phyloP scores from a whole-genome alignment of 2,113 vertebrate species.

The Okapia johnstoni region DNA sequence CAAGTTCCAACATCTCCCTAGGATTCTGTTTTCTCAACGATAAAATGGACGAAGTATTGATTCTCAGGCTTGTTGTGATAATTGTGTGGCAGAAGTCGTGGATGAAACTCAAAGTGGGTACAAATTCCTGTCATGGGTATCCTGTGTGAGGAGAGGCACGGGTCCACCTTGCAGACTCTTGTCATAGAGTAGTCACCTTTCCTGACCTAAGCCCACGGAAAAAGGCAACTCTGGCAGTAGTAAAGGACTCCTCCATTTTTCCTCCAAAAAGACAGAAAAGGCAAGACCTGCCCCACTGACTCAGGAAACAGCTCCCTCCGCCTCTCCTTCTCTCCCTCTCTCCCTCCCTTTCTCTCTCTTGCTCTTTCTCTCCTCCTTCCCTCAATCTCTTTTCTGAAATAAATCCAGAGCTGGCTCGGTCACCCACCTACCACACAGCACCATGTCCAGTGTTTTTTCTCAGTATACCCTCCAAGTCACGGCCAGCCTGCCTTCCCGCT shows the following conservation, averaged over 20 bases:
- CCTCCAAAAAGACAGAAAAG: not conserved
- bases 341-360: not conserved
- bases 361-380: not conserved
- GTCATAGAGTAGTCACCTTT: not conserved
- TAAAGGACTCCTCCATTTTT: not conserved
- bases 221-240: not conserved
- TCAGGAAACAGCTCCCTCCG: not conserved
- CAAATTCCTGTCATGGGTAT: not conserved
- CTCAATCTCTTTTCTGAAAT: not conserved
- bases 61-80: not conserved
- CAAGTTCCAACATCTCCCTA: not conserved
- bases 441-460: not conserved
- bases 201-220: not conserved
- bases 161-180: not conserved
- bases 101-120: not conserved
- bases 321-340: too few species aligned
- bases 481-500: not conserved
- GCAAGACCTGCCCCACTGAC: not conserved
- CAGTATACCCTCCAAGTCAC: too few species aligned
- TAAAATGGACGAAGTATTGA: not conserved
- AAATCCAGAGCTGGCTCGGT: not conserved
- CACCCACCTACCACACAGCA: not conserved
- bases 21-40: not conserved
- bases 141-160: not conserved
- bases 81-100: not conserved